Percentiles rank a stretch among this genome's conserved stretches.
These are phyloP conservation scores for Rhopalosiphum nymphaeae DNA, from an alignment of 2,888 invertebrate genomes.

Conservation along the genomic window DNA sequence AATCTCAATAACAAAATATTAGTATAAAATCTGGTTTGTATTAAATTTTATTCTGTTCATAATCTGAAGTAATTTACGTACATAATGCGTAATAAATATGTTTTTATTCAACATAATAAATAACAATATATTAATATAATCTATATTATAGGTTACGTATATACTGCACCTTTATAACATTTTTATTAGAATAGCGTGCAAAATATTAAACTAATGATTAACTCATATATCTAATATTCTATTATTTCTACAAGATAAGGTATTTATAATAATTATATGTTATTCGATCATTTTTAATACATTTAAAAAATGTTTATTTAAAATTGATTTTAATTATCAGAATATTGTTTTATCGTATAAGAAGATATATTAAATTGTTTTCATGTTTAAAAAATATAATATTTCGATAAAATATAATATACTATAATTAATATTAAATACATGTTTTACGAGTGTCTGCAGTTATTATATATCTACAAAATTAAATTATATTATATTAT, in stretches of 20 bases:
- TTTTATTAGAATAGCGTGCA: not conserved
- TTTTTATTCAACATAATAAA: not conserved
- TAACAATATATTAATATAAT: not conserved
- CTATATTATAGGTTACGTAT: not conserved
- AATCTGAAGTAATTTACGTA: not conserved
- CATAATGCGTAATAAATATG: not conserved
- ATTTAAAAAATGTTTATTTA: not conserved
- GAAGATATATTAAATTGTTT: not conserved
- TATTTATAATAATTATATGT: slow-evolving; percentile 3
- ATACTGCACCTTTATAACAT: not conserved
- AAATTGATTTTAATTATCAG: not conserved
- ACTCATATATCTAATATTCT: not conserved
- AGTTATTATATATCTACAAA: not conserved
- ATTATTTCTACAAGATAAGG: not conserved
- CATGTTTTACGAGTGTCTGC: not conserved
- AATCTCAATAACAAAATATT: not conserved
- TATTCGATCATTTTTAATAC: not conserved
- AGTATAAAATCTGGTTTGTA: not conserved
- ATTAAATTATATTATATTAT: not conserved
- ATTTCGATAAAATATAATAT: not conserved
- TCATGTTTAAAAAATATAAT: not conserved
- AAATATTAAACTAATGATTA: slow-evolving; percentile 2
- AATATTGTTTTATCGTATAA: not conserved
- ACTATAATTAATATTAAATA: not conserved
- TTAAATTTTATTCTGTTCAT: not conserved